Base-by-base conservation (phyloP, 2,888 invertebrate species). In the Stenoptilia bipunctidactyla region DNA sequence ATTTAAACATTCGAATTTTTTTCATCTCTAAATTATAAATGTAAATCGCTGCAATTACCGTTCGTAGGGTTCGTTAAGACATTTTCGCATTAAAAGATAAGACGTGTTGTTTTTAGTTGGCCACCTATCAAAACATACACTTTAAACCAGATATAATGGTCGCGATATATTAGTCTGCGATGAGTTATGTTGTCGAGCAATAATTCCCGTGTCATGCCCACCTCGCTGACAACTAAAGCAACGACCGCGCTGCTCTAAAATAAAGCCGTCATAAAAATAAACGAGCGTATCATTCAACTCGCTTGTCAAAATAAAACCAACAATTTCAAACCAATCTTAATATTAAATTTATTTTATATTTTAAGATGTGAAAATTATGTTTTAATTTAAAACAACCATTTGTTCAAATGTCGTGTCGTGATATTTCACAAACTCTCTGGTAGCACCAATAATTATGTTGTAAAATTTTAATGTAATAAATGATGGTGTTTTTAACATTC, bases 231-330 rank as follows among this genome's bases (percentile, higher is more conserved):
- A 58, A 63, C 61, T 58, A 68, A 70, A 66, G 20, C 20, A 20
- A 20, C 66, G 34, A 13, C 13, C 34, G 71, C 65, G 65, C 66
- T 64, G 61, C 68, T 72, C 68, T 72, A 61, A 61, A 76, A 79
- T 75, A 76, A 72, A 73, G 66, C 64, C 65, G 66, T 66, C 68
- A 76, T 77, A 75, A 79, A 80, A 77, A 77, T 82, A 82, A 82
- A 80, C 74, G 75, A 65, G 59, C 64, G 65, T 74, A 80, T 80
- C 79, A 76, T 71, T 82, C 79, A 80, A 69, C 73, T 61, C 56
- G 13, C 14, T 9, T 77, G 82, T 80, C 80, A 79, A 76, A 82
- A 80, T 75, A 79, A 69, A 70, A 69, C 64, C 59, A 59, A 55
- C 60, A 68, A 67, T 68, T 66, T 72, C 67, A 69, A 71, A 66